Conservation (phyloP, 2,888 invertebrate species). For the Hypercompe scribonia region DNA sequence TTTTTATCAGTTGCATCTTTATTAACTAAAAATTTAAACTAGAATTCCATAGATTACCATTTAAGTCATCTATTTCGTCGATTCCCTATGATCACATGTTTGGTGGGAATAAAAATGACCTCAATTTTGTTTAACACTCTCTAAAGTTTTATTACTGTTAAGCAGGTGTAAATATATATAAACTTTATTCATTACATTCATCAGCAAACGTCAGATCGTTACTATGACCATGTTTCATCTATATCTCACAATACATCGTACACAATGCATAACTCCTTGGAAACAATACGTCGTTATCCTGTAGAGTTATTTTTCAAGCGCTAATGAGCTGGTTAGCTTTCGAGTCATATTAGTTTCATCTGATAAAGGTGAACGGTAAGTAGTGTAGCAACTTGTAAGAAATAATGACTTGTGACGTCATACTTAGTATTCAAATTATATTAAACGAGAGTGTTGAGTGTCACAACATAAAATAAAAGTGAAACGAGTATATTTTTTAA, state of each 20-base stretch:
- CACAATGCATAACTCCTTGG: background rate
- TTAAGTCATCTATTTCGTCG: background rate
- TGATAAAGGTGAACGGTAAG: background rate
- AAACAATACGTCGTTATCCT: background rate
- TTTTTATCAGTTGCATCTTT: background rate
- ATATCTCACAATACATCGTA: background rate
- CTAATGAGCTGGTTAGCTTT: background rate
- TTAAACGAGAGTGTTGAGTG: background rate
- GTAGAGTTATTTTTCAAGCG: background rate
- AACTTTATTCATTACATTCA: background rate
- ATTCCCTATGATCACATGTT: background rate
- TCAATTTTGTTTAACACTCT: background rate
- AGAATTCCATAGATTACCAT: background rate
- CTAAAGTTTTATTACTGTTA: background rate
- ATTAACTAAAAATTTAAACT: background rate
- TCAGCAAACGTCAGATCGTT: background rate
- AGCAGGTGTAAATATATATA: no score
- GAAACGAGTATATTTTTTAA: background rate
- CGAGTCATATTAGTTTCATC: background rate
- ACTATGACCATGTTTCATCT: background rate
- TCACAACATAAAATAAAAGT: background rate
- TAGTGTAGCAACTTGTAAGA: background rate
- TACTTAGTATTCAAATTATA: background rate
- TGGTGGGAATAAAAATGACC: no score
- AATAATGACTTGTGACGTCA: slow-evolving; percentile 1